A percentile compares a stretch with the other conserved stretches of the same genome.
phyloP scores from a whole-genome alignment of 2,797 vertebrate genomes.

The Darevskia nairensis region DNA sequence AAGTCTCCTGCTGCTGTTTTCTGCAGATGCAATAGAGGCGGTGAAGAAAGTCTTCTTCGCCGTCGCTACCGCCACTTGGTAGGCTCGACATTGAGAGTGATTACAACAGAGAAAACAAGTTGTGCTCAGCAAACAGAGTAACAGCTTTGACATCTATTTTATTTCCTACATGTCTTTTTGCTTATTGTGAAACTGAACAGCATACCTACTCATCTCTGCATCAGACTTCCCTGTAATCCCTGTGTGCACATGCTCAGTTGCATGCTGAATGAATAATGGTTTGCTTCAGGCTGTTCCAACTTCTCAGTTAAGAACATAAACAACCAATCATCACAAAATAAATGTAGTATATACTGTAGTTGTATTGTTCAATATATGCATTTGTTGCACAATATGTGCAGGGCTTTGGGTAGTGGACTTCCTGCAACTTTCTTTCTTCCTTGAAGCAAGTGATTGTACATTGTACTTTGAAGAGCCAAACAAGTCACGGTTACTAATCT shows the following conservation, averaged over 20 bases:
- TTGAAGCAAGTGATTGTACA: slow-evolving; percentile 21
- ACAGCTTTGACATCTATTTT: background rate
- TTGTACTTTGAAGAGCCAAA: slow-evolving; percentile 30
- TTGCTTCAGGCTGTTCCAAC: background rate
- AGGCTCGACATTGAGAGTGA: background rate
- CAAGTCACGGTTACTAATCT: slow-evolving; percentile 36
- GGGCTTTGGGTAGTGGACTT: background rate
- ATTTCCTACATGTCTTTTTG: background rate
- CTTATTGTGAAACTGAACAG: background rate
- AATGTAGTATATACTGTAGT: background rate
- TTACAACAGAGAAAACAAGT: background rate
- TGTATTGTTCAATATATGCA: slow-evolving; percentile 2
- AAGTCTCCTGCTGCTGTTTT: too few species aligned
- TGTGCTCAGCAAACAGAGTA: background rate
- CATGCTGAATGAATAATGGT: background rate
- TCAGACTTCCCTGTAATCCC: background rate
- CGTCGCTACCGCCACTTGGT: too few species aligned
- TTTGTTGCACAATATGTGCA: slow-evolving; percentile 8
- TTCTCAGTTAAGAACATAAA: slow-evolving; percentile 24
- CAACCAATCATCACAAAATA: background rate
- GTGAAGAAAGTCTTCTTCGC: too few species aligned
- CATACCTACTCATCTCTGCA: background rate
- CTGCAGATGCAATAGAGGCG: too few species aligned
- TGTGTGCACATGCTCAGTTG: background rate
- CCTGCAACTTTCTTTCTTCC: slow-evolving; percentile 16